Evolutionary conservation across 1,140 invertebrate genomes (phyloP).

Genomic region (Arion vulgaris): DNA sequence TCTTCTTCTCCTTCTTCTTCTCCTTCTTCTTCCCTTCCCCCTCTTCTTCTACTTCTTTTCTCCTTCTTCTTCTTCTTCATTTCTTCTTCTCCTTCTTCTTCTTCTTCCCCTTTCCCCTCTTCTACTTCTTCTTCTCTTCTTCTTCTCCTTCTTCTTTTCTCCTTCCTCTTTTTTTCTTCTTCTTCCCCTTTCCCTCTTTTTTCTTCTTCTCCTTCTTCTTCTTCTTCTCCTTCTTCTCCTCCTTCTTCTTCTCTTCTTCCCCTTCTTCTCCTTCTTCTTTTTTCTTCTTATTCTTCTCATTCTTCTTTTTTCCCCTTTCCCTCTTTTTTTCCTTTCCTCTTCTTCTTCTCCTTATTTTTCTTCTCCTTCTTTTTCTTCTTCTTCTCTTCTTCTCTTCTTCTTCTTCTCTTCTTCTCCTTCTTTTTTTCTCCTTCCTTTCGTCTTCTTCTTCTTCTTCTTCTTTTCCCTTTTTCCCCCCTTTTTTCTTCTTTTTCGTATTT

Average conservation of each 20-base stretch:
- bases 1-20: no score
- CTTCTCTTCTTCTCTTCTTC: constrained; percentile 44
- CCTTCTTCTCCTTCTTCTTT: not conserved
- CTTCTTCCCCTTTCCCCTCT: not conserved
- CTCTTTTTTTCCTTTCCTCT: not conserved
- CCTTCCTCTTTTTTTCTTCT: constrained; percentile 23
- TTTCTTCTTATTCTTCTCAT: no score
- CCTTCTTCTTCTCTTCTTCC: constrained; percentile 4
- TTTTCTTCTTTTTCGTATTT: no score
- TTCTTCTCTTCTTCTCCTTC: constrained; percentile 29
- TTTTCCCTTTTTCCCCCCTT: constrained; percentile 12
- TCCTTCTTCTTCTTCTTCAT: no score
- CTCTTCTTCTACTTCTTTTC: no score
- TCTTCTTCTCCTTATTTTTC: no score
- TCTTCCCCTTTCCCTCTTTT: constrained; percentile 20
- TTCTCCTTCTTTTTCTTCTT: not conserved
- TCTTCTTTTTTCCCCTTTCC: constrained; percentile 7
- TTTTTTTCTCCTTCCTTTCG: constrained; percentile 18
- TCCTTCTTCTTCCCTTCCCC: no score
- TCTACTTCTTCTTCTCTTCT: constrained; percentile 15
- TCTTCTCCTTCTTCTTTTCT: constrained; percentile 11
- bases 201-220: not conserved
- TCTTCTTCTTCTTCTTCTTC: no score
- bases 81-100: no score
- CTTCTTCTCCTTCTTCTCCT: not conserved